Evolutionary conservation across 2,113 vertebrate genomes (phyloP).

Genomic region (Probosciger aterrimus): DNA sequence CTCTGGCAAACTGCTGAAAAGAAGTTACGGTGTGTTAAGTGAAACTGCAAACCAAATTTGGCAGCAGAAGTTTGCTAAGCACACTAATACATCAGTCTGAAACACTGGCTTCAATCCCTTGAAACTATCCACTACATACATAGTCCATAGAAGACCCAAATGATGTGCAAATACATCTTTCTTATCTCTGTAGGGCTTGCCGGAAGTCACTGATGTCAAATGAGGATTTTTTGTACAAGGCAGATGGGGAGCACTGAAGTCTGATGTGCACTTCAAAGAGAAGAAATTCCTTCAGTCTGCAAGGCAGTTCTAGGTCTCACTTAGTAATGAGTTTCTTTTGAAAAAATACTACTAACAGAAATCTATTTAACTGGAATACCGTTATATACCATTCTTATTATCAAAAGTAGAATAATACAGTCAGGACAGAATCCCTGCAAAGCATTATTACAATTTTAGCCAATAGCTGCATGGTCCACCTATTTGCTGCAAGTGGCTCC

Average conservation of each 20-base stretch:
- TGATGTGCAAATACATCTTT: not conserved
- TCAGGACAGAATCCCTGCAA: not conserved
- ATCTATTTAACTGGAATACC: not conserved
- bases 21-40: fast-evolving
- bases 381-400: not conserved
- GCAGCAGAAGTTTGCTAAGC: not conserved
- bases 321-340: not conserved
- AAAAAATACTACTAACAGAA: not conserved
- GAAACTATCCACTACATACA: not conserved
- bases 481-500: not conserved
- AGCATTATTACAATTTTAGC: not conserved
- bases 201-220: not conserved
- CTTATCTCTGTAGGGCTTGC: not conserved
- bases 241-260: not conserved
- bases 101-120: not conserved
- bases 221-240: not conserved
- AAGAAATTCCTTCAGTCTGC: not conserved
- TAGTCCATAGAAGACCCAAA: fast-evolving
- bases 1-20: not conserved
- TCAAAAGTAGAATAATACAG: not conserved
- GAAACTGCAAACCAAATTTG: fast-evolving
- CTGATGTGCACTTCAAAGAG: conserved; percentile 1
- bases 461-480: not conserved
- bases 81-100: fast-evolving
- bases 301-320: not conserved